phyloP scores from a whole-genome alignment of 2,797 vertebrate species.

The Poecilia picta region DNA sequence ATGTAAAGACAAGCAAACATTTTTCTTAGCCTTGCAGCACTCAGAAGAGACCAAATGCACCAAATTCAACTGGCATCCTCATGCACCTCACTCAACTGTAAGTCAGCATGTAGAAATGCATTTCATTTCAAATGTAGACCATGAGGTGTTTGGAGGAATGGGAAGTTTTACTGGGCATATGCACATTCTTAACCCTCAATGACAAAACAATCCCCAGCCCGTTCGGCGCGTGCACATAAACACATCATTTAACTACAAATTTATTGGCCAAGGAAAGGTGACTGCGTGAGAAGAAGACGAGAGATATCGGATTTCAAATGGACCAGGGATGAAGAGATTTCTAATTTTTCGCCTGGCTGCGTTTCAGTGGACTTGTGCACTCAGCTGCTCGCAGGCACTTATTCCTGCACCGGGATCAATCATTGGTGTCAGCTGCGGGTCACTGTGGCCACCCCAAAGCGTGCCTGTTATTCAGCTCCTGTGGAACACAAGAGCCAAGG shows the following conservation, averaged over 20 bases:
- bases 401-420: slow-evolving; percentile 77
- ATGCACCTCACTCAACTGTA: slow-evolving; percentile 1
- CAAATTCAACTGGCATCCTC: slow-evolving; percentile 40
- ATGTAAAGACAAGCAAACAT: not conserved
- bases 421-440: slow-evolving; percentile 75
- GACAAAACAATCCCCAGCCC: slow-evolving; percentile 38
- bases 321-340: slow-evolving; percentile 83
- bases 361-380: slow-evolving; percentile 68
- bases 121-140: slow-evolving; percentile 18
- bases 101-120: not conserved
- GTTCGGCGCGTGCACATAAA: slow-evolving; percentile 44
- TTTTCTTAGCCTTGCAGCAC: not conserved
- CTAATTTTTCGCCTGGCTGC: slow-evolving; percentile 84
- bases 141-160: not conserved
- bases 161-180: slow-evolving; percentile 17
- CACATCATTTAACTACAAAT: slow-evolving; percentile 80
- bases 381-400: slow-evolving; percentile 64
- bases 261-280: slow-evolving; percentile 70
- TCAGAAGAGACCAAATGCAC: slow-evolving; percentile 43
- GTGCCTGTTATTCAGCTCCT: slow-evolving; percentile 31
- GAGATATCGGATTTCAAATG: slow-evolving; percentile 82
- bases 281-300: slow-evolving; percentile 57
- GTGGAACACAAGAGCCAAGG: slow-evolving; percentile 13
- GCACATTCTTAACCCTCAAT: slow-evolving; percentile 43
- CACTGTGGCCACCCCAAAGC: slow-evolving; percentile 50